These are phyloP conservation scores for Cyphomyrus discorhynchus DNA, from an alignment of 2,113 vertebrate genomes.

Conservation along the genomic window DNA sequence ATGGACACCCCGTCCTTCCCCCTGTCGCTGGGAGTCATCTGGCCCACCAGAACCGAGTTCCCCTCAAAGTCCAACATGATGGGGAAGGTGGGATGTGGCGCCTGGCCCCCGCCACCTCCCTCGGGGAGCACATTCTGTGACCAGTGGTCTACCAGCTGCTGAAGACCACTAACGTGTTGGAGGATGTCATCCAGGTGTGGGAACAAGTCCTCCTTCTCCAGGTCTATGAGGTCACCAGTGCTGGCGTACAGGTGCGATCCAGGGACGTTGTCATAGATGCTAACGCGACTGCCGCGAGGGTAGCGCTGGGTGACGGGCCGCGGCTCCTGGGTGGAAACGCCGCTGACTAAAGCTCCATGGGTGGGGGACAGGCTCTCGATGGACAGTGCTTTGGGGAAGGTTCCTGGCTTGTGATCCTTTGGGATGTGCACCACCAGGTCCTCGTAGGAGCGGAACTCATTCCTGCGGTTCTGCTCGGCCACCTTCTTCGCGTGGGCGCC, in stretches of 20 bases:
- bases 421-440: slow-evolving; percentile 86
- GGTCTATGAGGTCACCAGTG: slow-evolving; percentile 86
- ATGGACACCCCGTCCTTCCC: slow-evolving; percentile 80
- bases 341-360: slow-evolving; percentile 59
- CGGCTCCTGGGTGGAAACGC: slow-evolving; percentile 58
- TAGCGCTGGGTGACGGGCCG: slow-evolving; percentile 66
- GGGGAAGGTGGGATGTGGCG: slow-evolving; percentile 60
- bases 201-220: slow-evolving; percentile 84
- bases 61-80: slow-evolving; percentile 85
- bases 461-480: slow-evolving; percentile 64
- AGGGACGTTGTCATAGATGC: slow-evolving; percentile 83
- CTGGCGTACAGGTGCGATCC: slow-evolving; percentile 91
- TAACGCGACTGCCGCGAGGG: slow-evolving; percentile 76
- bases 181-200: slow-evolving; percentile 88
- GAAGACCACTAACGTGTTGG: slow-evolving; percentile 83
- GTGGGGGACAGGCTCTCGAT: slow-evolving; percentile 87
- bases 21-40: slow-evolving; percentile 69
- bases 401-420: slow-evolving; percentile 97
- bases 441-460: slow-evolving; percentile 86
- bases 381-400: slow-evolving; percentile 93
- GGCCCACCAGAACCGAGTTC: slow-evolving; percentile 78
- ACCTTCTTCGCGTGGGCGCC: slow-evolving; percentile 54
- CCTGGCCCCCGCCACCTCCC: slow-evolving; percentile 50
- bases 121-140: slow-evolving; percentile 73
- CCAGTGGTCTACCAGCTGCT: slow-evolving; percentile 87